These are phyloP conservation scores for Folsomia manolachei DNA, from an alignment of 2,888 invertebrate genomes.

Conservation along the genomic window DNA sequence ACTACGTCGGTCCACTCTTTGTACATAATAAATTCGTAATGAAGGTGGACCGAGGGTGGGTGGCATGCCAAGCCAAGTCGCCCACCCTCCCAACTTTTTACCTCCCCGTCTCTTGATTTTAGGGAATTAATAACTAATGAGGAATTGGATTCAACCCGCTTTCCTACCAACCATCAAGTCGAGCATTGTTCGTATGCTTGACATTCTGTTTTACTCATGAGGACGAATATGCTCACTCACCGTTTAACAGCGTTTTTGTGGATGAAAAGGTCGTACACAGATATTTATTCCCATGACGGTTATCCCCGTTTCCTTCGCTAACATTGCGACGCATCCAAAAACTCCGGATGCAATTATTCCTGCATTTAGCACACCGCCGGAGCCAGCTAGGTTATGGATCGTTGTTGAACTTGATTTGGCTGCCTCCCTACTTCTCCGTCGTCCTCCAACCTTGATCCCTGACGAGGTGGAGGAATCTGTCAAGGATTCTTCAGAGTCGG, in stretches of 20 bases:
- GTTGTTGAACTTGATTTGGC: too few species aligned
- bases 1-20: neutral
- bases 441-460: neutral
- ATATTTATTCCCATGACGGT: constrained; percentile 75
- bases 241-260: constrained; percentile 68
- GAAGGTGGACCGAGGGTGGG: neutral
- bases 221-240: constrained; percentile 55
- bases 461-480: neutral
- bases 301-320: constrained; percentile 82
- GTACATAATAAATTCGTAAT: neutral
- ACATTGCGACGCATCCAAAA: constrained; percentile 72
- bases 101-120: neutral
- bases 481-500: constrained; percentile 16
- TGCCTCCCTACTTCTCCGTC: too few species aligned
- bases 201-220: neutral
- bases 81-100: neutral
- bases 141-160: too few species aligned
- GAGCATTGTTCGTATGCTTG: neutral
- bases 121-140: neutral
- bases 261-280: constrained; percentile 71
- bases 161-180: neutral
- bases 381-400: too few species aligned
- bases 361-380: constrained; percentile 23
- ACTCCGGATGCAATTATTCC: constrained; percentile 40
- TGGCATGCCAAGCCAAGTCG: neutral